Conservation (phyloP, 2,888 invertebrate species). For the Oligia fasciuncula region DNA sequence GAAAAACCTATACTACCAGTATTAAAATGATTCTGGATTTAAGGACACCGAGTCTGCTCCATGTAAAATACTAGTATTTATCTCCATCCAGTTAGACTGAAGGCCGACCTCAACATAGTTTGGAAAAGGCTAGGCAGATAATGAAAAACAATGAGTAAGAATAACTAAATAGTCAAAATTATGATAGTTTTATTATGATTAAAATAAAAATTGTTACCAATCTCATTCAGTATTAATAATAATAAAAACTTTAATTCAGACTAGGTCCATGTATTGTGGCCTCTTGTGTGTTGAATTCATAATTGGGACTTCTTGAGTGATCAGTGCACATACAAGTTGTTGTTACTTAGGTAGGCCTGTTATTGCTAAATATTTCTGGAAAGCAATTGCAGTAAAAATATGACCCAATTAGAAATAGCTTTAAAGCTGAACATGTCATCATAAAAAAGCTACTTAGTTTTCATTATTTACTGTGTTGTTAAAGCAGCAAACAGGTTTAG, state of each 20-base stretch:
- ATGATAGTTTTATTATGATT: neutral
- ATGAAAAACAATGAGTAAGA: neutral
- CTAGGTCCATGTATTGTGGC: neutral
- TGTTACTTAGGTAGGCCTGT: too few relatives aligned
- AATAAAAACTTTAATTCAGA: too few relatives aligned
- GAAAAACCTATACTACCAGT: neutral
- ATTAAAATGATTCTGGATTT: neutral
- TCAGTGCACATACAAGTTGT: neutral
- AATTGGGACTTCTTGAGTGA: neutral
- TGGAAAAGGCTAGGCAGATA: too few relatives aligned
- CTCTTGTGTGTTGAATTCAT: neutral
- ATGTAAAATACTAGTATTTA: neutral
- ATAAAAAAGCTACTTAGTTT: neutral
- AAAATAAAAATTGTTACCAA: neutral
- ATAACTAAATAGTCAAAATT: neutral
- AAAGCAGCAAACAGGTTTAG: neutral
- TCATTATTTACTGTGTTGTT: neutral
- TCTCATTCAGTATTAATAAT: neutral
- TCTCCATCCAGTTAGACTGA: neutral
- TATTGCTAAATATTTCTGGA: neutral
- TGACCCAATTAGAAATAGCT: neutral
- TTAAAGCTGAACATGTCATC: neutral
- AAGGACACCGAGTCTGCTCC: too few relatives aligned
- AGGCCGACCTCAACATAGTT: neutral
- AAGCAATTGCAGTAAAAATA: neutral